Evolutionary conservation across 2,797 vertebrate species (phyloP).

Genomic region (Nyctalus aviator): DNA sequence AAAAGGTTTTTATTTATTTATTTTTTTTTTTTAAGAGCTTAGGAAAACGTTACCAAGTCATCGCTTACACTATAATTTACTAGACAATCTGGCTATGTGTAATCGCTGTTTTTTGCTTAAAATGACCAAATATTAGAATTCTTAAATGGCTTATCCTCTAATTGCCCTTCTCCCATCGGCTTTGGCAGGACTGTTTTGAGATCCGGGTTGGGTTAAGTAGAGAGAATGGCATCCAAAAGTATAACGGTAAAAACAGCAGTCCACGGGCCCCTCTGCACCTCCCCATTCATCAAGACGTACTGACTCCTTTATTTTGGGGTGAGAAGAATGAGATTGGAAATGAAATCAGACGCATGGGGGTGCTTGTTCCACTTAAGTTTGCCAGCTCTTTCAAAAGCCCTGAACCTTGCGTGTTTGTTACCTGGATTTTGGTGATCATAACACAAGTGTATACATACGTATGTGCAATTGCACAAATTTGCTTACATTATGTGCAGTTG

Average conservation of each 20-base stretch:
- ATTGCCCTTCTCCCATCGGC: neutral
- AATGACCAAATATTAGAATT: conserved; percentile 7
- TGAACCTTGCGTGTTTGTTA: neutral
- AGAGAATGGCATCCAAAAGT: neutral
- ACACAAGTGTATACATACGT: neutral
- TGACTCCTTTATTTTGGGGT: neutral
- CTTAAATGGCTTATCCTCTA: neutral
- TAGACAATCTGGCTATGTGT: conserved; percentile 8
- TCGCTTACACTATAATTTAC: conserved; percentile 38
- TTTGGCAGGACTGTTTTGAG: neutral
- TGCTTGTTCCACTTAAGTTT: neutral
- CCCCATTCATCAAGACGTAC: neutral
- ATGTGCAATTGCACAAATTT: neutral
- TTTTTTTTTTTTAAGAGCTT: conserved; percentile 16
- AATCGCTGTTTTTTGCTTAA: neutral
- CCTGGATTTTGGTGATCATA: neutral
- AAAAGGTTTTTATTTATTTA: neutral
- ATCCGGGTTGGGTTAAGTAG: neutral
- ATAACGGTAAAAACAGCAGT: neutral
- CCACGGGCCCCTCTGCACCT: neutral
- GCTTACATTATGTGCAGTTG: neutral
- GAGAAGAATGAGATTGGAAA: conserved; percentile 15
- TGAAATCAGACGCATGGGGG: neutral
- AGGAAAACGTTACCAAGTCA: neutral
- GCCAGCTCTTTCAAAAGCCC: neutral